These are phyloP conservation scores for Nothocercus julius DNA, from an alignment of 2,113 vertebrate species.

Conservation along the genomic window DNA sequence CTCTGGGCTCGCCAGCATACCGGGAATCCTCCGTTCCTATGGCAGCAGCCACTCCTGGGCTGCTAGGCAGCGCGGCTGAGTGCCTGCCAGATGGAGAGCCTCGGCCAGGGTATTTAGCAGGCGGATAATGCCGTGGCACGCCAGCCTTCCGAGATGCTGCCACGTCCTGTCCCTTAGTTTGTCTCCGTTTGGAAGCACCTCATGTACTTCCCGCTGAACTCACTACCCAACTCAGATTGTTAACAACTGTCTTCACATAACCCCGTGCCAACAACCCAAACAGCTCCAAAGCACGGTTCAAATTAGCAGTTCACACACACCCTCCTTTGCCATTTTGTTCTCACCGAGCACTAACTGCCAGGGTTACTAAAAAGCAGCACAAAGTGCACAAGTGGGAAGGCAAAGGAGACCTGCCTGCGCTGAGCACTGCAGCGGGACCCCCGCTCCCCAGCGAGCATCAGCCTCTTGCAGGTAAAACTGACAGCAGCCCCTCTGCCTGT, in stretches of 20 bases:
- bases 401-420: no score
- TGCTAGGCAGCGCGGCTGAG: background rate
- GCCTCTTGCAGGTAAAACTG: no score
- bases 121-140: background rate
- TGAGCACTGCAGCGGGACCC: background rate
- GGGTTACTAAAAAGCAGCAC: background rate
- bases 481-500: background rate
- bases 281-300: background rate
- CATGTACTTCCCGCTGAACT: background rate
- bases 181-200: background rate
- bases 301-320: accelerated
- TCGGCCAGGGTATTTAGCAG: background rate
- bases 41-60: conserved; percentile 10
- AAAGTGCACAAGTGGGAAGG: background rate
- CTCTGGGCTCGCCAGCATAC: background rate
- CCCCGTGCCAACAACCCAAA: background rate
- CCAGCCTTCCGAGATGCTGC: background rate
- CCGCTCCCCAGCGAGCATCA: no score
- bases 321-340: background rate
- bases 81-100: background rate
- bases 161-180: background rate
- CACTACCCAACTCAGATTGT: accelerated
- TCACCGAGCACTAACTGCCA: background rate
- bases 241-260: background rate
- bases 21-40: background rate